Evolutionary conservation across 2,113 vertebrate genomes (phyloP), one percentile per base, ranked within the genome.

Genomic region (Campylomormyrus tamandua): DNA sequence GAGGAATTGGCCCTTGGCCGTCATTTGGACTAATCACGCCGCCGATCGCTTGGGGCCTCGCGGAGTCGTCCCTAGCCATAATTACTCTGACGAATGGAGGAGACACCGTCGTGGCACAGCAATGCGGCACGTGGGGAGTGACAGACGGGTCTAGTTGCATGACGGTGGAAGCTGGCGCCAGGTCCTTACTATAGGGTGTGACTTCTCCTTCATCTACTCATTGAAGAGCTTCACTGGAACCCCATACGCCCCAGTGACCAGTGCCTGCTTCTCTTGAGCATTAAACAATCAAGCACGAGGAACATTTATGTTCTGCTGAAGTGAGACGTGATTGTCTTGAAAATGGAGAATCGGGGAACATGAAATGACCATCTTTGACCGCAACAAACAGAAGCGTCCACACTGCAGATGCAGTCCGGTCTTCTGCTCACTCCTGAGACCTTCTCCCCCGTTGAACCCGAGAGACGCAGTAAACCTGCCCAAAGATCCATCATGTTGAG

Each of bases 71-170:
- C 46, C n/a, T 11, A 5, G 88, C 66, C 1, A 10, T 53, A 85
- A 85, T 89, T 85, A 85, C 89, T 9, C 89, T 85, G 89, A 89
- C 46, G 39, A 46, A 89, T 49, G 53, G 52, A 84, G 89, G 58
- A 42, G 89, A 39, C 6, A 42, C 80, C 77, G 1, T 48, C 3
- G 5, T 3, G 24, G 50, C 45, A 11, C 19, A 39, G 24, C 35
- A 10, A 53, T 31, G 49, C 50, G 74, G 53, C 89, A 19, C 15
- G 52, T 62, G 39, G 31, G 53, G 53, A 35, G 13, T 84, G 89
- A 85, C 83, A 19, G 80, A 85, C 31, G 15, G 77, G 39, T 62
- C n/a, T 62, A 3, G 35, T 35, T 42, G 52, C 19, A 24, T 35
- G 83, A 42, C 4, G 42, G 50, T 42, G 49, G 89, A 62, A 62